Evolutionary conservation across 2,113 vertebrate species (phyloP).

Genomic region (Takifugu flavidus): DNA sequence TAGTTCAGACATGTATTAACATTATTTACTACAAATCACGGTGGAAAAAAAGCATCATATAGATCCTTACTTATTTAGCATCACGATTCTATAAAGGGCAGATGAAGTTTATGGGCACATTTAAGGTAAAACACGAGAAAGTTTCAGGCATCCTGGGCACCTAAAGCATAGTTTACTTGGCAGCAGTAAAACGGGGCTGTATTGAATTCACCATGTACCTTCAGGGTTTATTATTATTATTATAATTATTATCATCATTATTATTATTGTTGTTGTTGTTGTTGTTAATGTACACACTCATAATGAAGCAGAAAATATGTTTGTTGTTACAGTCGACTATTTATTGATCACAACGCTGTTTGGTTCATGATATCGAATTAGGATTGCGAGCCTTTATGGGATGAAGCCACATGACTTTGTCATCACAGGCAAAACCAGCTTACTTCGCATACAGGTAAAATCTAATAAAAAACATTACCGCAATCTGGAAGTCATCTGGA

Average conservation of each 20-base stretch:
- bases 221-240: conserved; percentile 13
- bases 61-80: background rate
- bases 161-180: conserved; percentile 7
- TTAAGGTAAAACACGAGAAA: conserved; percentile 4
- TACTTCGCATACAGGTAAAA: too few species aligned
- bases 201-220: conserved; percentile 16
- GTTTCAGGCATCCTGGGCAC: conserved; percentile 9
- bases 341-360: conserved; percentile 47
- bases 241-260: conserved; percentile 2
- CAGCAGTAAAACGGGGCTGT: conserved; percentile 22
- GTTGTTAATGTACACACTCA: background rate
- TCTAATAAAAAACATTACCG: too few species aligned
- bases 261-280: background rate
- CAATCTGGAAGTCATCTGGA: background rate
- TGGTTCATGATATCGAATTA: conserved; percentile 11
- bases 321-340: conserved; percentile 25
- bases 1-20: conserved; percentile 8
- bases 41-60: background rate
- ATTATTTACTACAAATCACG: conserved; percentile 9
- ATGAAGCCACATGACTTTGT: background rate
- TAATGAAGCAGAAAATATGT: conserved; percentile 21
- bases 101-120: background rate
- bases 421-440: background rate
- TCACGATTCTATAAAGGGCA: background rate
- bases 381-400: background rate